Evolutionary conservation across 2,797 vertebrate genomes (phyloP).

Genomic region (Nannoperca obscura): DNA sequence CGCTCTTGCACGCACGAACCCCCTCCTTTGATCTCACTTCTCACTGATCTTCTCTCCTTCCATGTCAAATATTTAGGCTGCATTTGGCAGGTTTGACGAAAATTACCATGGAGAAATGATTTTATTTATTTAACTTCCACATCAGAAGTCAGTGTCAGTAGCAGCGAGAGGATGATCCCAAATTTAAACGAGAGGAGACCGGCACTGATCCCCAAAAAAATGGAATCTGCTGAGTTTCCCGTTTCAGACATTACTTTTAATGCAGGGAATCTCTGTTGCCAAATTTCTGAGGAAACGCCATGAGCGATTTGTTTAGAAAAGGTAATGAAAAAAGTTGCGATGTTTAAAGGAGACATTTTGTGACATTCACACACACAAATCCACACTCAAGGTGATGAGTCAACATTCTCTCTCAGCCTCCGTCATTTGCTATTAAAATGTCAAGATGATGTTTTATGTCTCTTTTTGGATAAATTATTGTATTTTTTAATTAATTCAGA

Average conservation of each 20-base stretch:
- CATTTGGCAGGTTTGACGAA: constrained; percentile 84
- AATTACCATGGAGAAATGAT: constrained; percentile 80
- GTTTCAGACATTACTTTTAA: constrained; percentile 44
- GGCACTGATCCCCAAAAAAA: constrained; percentile 10
- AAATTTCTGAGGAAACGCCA: constrained; percentile 25
- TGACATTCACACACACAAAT: constrained; percentile 14
- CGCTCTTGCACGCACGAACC: neutral
- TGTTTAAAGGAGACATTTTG: constrained; percentile 7
- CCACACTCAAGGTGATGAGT: constrained; percentile 39
- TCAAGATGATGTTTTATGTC: constrained; percentile 37
- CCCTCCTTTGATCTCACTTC: constrained; percentile 81
- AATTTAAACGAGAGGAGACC: constrained; percentile 39
- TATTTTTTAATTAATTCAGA: constrained; percentile 49
- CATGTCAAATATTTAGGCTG: constrained; percentile 87
- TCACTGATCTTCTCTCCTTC: constrained; percentile 83
- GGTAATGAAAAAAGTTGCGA: constrained; percentile 3
- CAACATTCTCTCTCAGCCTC: constrained; percentile 14
- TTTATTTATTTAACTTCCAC: constrained; percentile 80
- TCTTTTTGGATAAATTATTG: constrained; percentile 46
- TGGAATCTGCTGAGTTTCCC: constrained; percentile 57
- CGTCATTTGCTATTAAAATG: constrained; percentile 27
- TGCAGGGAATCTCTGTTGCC: constrained; percentile 26
- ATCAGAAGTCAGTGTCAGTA: constrained; percentile 64
- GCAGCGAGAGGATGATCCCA: constrained; percentile 41
- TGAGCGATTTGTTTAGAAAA: constrained; percentile 25